Conservation (phyloP, 1,140 invertebrate species). For the Ditylenchus dipsaci region DNA sequence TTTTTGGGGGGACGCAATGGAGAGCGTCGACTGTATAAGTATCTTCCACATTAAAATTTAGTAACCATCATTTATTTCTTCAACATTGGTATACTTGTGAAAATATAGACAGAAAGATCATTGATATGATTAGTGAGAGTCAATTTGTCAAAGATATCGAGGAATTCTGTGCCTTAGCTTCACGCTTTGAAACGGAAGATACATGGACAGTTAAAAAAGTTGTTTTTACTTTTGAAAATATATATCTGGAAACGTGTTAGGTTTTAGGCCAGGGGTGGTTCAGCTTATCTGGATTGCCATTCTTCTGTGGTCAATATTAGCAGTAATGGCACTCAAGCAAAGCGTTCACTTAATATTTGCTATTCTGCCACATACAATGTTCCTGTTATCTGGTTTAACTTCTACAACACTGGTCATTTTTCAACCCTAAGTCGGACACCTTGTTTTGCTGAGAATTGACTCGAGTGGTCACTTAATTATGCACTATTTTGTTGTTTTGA, state of each 20-base stretch:
- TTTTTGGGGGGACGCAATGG: too few relatives aligned
- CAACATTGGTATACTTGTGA: too few relatives aligned
- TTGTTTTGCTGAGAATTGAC: too few relatives aligned
- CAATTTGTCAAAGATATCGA: slow-evolving; percentile 22
- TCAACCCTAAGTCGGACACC: too few relatives aligned
- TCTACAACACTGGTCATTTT: slow-evolving; percentile 26
- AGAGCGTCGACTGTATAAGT: too few relatives aligned
- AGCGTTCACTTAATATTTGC: slow-evolving; percentile 10
- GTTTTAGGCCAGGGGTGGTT: background rate
- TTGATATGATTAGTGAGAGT: slow-evolving; percentile 10
- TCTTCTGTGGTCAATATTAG: background rate
- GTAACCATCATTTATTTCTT: too few relatives aligned
- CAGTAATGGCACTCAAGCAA: background rate
- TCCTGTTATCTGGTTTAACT: slow-evolving; percentile 44
- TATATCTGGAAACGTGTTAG: background rate
- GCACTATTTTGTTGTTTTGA: too few relatives aligned
- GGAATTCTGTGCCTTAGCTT: slow-evolving; percentile 9
- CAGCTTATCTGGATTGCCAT: background rate
- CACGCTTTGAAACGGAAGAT: background rate
- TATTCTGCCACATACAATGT: slow-evolving; percentile 30
- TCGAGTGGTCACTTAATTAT: too few relatives aligned
- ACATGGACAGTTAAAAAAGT: slow-evolving; percentile 21
- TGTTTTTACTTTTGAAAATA: background rate
- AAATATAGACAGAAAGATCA: too few relatives aligned
- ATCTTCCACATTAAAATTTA: too few relatives aligned